phyloP scores from a whole-genome alignment of 2,888 invertebrate species.

The Entomobrya proxima region DNA sequence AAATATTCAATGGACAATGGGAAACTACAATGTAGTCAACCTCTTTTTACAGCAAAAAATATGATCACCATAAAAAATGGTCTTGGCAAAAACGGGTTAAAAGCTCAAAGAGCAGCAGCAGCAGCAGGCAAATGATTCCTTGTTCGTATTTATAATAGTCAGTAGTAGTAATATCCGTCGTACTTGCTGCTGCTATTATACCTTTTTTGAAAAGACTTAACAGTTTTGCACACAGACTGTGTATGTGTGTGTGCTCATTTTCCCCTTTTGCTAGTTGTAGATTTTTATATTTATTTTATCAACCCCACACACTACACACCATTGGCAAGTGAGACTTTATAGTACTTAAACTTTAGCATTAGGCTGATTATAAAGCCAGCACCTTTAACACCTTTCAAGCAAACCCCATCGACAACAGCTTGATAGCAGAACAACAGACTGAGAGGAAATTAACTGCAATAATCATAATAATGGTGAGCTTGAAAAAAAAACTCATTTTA shows the following conservation, averaged over 20 bases:
- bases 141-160: too few species aligned
- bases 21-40: neutral
- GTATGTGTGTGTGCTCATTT: slow-evolving; percentile 9
- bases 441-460: neutral
- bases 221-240: slow-evolving; percentile 6
- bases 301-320: neutral
- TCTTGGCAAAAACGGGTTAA: slow-evolving; percentile 14
- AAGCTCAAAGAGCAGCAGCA: slow-evolving; percentile 2
- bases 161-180: neutral
- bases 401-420: too few species aligned
- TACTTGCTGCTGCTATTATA: neutral
- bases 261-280: neutral
- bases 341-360: too few species aligned
- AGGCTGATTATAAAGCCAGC: neutral
- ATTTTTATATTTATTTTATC: neutral
- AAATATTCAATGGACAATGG: slow-evolving; percentile 11
- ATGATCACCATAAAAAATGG: neutral
- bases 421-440: too few species aligned
- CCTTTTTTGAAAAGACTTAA: neutral
- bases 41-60: slow-evolving; percentile 1
- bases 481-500: neutral
- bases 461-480: slow-evolving; percentile 2
- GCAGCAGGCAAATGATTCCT: too few species aligned
- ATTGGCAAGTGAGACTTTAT: neutral
- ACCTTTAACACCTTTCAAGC: too few species aligned